phyloP scores from a whole-genome alignment of 1,140 invertebrate genomes.

The Brachionus plicatilis region DNA sequence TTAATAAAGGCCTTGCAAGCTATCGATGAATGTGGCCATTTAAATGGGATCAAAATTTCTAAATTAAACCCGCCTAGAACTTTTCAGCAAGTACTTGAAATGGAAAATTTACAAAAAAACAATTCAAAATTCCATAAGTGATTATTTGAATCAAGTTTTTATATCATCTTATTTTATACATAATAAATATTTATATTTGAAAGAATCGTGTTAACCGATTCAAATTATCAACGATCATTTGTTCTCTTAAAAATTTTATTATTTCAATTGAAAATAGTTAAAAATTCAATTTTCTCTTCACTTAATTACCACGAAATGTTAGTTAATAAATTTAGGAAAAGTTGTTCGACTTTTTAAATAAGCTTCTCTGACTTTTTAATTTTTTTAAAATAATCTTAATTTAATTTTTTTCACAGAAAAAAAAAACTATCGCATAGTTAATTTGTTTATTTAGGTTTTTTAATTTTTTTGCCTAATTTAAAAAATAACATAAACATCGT shows the following conservation, averaged over 20 bases:
- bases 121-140: background rate
- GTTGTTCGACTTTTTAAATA: no score
- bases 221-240: background rate
- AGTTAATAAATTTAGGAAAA: no score
- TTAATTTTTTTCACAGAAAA: no score
- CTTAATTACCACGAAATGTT: no score
- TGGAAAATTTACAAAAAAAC: background rate
- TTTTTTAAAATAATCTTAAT: no score
- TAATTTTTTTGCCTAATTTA: no score
- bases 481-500: no score
- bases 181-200: background rate
- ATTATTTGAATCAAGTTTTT: background rate
- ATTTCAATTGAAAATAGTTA: no score
- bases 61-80: constrained; percentile 5
- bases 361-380: no score
- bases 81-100: background rate
- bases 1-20: constrained; percentile 62
- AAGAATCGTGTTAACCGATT: background rate
- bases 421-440: no score
- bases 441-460: no score
- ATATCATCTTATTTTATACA: constrained; percentile 12
- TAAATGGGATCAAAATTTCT: background rate
- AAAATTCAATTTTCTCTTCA: no score
- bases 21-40: constrained; percentile 66
- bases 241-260: background rate